Percentiles rank a stretch among this genome's conserved stretches.
Evolutionary conservation across 2,113 vertebrate species (phyloP).

Genomic region (Falco punctatus): DNA sequence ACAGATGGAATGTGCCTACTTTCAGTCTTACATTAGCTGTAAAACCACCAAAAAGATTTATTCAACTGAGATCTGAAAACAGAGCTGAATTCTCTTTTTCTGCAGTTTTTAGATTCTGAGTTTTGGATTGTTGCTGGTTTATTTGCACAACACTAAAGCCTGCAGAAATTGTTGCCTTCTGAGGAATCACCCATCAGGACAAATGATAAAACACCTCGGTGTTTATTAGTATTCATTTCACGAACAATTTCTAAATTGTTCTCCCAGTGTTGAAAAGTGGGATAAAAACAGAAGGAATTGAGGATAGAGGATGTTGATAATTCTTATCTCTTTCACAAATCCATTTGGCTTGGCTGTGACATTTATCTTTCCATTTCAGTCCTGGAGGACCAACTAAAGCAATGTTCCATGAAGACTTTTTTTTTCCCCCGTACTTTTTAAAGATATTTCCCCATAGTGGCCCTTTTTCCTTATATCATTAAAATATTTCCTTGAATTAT

Average conservation of each 20-base stretch:
- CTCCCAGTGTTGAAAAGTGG: neutral
- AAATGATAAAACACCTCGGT: neutral
- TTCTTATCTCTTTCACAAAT: neutral
- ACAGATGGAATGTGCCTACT: slow-evolving; percentile 31
- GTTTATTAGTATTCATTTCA: neutral
- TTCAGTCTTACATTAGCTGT: slow-evolving; percentile 21
- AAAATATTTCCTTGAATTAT: neutral
- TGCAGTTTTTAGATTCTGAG: neutral
- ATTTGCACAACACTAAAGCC: neutral
- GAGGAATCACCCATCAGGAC: neutral
- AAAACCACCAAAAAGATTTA: slow-evolving; percentile 39
- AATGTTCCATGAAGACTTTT: neutral
- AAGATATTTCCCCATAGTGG: neutral
- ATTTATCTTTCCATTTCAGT: neutral
- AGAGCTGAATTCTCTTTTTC: neutral
- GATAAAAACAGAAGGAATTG: neutral
- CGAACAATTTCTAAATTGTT: neutral
- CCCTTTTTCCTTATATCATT: neutral
- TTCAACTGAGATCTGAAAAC: slow-evolving; percentile 1
- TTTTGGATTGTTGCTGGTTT: neutral
- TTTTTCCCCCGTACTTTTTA: neutral
- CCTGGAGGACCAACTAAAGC: neutral
- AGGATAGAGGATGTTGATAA: neutral
- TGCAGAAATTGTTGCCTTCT: neutral
- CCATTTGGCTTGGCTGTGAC: neutral